Evolutionary conservation across 2,113 vertebrate species (phyloP).

Genomic region (Plotosus lineatus): DNA sequence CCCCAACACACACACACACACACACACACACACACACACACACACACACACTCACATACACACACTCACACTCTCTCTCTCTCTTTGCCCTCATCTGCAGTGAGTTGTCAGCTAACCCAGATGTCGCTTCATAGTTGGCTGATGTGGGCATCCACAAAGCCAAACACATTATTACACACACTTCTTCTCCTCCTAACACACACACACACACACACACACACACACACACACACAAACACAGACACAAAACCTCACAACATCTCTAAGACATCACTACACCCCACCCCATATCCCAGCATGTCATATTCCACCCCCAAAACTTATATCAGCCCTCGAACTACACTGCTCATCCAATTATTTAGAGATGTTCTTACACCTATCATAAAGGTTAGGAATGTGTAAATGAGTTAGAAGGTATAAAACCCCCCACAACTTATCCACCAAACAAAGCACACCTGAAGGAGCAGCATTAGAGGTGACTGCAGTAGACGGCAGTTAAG

Average conservation of each 20-base stretch:
- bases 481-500: constrained; percentile 12
- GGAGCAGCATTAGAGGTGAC: neutral
- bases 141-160: constrained; percentile 70
- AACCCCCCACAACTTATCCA: neutral
- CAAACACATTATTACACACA: constrained; percentile 72
- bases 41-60: constrained; percentile 40
- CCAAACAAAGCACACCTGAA: constrained; percentile 10
- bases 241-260: constrained; percentile 52
- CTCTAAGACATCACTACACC: constrained; percentile 53
- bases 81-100: constrained; percentile 45
- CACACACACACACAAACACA: constrained; percentile 19
- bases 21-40: constrained; percentile 38
- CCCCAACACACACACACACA: constrained; percentile 46
- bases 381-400: neutral
- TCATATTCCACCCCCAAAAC: constrained; percentile 34
- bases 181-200: constrained; percentile 45
- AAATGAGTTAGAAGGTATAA: neutral
- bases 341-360: constrained; percentile 36
- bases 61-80: constrained; percentile 48
- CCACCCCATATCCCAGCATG: constrained; percentile 56
- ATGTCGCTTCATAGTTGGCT: constrained; percentile 75
- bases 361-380: neutral
- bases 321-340: constrained; percentile 22
- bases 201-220: constrained; percentile 47
- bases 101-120: constrained; percentile 65